phyloP scores from a whole-genome alignment of 2,797 vertebrate genomes.

The Molossus alvarezi region DNA sequence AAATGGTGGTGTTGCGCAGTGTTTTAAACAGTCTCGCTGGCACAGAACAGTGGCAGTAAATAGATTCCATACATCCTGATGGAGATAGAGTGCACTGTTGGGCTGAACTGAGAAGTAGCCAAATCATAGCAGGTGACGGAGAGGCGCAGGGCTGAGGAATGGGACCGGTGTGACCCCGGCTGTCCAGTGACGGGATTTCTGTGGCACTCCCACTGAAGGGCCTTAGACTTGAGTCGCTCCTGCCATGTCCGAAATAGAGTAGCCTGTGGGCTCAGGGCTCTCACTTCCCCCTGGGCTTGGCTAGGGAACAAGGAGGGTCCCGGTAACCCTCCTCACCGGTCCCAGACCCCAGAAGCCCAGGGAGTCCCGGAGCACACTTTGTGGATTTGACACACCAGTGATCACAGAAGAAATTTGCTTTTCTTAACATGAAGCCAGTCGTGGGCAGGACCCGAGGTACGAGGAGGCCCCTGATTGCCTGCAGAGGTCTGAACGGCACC shows the following conservation, averaged over 20 bases:
- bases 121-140: not conserved
- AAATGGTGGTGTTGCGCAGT: not conserved
- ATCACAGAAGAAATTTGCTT: slow-evolving; percentile 65
- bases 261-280: not conserved
- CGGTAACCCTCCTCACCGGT: not conserved
- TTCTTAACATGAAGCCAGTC: slow-evolving; percentile 78
- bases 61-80: not conserved
- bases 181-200: not conserved
- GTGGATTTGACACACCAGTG: slow-evolving; percentile 20
- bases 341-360: not conserved
- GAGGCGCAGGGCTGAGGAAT: not conserved
- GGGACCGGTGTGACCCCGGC: not conserved
- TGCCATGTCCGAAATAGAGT: not conserved
- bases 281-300: not conserved
- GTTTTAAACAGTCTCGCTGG: not conserved
- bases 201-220: not conserved
- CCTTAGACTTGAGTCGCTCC: slow-evolving; percentile 19
- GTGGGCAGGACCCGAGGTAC: slow-evolving; percentile 39
- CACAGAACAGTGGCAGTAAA: not conserved
- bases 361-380: not conserved
- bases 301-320: not conserved
- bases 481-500: slow-evolving; percentile 84
- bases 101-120: not conserved
- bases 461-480: slow-evolving; percentile 73
- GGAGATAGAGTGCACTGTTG: not conserved